These are phyloP conservation scores for Callithrix jacchus DNA, from an alignment of 2,113 vertebrate species.

Conservation along the genomic window DNA sequence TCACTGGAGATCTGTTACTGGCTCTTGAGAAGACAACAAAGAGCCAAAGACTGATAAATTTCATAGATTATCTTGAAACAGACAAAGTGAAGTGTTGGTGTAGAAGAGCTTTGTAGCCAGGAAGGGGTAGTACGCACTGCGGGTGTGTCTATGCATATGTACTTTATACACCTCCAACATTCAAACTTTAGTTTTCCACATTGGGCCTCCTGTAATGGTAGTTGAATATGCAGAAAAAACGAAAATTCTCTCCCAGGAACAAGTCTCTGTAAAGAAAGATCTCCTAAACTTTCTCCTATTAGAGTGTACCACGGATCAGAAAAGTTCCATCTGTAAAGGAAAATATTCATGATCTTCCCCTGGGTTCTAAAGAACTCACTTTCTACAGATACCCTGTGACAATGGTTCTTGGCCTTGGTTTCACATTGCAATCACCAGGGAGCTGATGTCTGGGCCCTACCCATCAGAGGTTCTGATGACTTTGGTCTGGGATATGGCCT, in stretches of 20 bases:
- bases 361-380: not conserved
- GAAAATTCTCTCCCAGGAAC: not conserved
- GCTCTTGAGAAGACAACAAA: slow-evolving; percentile 61
- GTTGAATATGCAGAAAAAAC: not conserved
- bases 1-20: slow-evolving; percentile 75
- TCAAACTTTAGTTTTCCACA: not conserved
- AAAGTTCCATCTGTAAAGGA: not conserved
- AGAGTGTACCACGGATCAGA: not conserved
- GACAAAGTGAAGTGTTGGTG: not conserved
- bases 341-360: not conserved
- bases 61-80: slow-evolving; percentile 37
- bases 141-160: not conserved
- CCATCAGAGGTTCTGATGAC: not conserved
- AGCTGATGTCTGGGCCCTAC: not conserved
- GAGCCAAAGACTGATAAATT: slow-evolving; percentile 62
- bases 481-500: not conserved
- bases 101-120: not conserved
- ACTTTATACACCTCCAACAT: not conserved
- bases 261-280: not conserved
- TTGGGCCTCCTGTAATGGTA: not conserved
- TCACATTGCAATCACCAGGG: not conserved
- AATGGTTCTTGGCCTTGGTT: not conserved
- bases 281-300: not conserved
- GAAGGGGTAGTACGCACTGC: not conserved
- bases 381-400: not conserved